Evolutionary conservation across 2,888 invertebrate genomes (phyloP).

Genomic region (Ferdinandea cuprea): DNA sequence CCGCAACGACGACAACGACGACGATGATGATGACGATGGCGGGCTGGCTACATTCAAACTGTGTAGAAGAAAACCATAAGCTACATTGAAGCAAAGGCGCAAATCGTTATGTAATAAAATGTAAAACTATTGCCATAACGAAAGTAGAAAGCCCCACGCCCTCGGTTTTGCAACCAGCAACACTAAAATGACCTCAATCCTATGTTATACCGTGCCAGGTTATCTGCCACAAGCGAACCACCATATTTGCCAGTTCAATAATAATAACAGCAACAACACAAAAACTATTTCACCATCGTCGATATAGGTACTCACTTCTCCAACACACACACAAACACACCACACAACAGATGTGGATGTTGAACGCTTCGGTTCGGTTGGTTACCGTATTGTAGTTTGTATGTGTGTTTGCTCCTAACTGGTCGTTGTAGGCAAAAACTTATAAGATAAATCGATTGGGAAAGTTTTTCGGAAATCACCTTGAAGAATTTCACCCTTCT

Average conservation of each 20-base stretch:
- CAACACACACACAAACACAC: too few species aligned
- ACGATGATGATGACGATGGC: not conserved
- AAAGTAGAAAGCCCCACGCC: constrained; percentile 7
- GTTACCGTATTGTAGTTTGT: too few species aligned
- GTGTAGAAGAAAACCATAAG: too few species aligned
- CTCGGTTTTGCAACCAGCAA: not conserved
- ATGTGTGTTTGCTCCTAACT: not conserved
- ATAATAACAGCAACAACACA: too few species aligned
- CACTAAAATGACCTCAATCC: constrained; percentile 59
- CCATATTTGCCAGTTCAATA: not conserved
- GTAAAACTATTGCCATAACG: constrained; percentile 64
- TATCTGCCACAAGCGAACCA: constrained; percentile 44
- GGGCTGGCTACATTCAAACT: too few species aligned
- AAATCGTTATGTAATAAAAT: constrained; percentile 66
- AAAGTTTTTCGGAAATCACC: constrained; percentile 70
- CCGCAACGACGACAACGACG: not conserved
- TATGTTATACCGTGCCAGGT: constrained; percentile 47
- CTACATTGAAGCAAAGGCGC: constrained; percentile 20
- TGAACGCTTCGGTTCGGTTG: not conserved
- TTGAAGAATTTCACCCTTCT: constrained; percentile 46
- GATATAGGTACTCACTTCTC: too few species aligned
- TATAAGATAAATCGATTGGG: constrained; percentile 64
- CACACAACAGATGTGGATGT: constrained; percentile 32
- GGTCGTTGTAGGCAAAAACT: constrained; percentile 35
- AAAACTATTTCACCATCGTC: constrained; percentile 2